These are phyloP conservation scores for Parnassius smintheus DNA, from an alignment of 2,888 invertebrate species.

Conservation along the genomic window DNA sequence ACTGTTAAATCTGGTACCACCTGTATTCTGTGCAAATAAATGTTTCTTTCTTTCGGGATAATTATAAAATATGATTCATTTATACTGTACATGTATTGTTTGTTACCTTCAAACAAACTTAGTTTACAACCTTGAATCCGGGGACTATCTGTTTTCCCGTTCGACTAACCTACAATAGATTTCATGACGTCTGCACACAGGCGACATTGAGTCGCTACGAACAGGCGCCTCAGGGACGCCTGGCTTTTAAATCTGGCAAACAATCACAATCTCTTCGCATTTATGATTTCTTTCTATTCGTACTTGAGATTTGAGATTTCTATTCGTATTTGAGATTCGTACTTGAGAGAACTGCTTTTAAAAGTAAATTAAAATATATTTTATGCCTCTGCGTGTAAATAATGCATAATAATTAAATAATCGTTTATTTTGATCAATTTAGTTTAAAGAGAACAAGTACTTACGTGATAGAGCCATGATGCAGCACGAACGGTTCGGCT, in stretches of 20 bases:
- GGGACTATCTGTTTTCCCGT: slow-evolving; percentile 41
- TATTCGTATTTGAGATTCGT: not conserved
- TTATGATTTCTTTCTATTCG: slow-evolving; percentile 11
- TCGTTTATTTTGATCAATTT: too few relatives aligned
- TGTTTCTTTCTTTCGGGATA: too few relatives aligned
- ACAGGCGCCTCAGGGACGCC: slow-evolving; percentile 39
- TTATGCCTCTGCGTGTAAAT: too few relatives aligned
- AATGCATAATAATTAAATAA: too few relatives aligned
- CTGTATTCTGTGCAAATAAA: too few relatives aligned
- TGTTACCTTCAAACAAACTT: slow-evolving; percentile 13
- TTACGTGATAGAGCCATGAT: too few relatives aligned
- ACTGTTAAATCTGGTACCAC: too few relatives aligned
- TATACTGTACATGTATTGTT: not conserved
- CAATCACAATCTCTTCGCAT: slow-evolving; percentile 19
- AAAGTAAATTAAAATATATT: too few relatives aligned
- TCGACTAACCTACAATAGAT: slow-evolving; percentile 53
- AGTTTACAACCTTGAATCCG: slow-evolving; percentile 51
- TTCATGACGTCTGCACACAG: slow-evolving; percentile 57
- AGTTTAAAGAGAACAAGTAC: too few relatives aligned
- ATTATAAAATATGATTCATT: too few relatives aligned
- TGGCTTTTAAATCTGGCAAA: slow-evolving; percentile 33
- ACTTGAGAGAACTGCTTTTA: not conserved
- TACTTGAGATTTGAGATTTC: slow-evolving; percentile 10
- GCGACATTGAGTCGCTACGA: slow-evolving; percentile 46
- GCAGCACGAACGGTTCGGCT: too few relatives aligned